Evolutionary conservation across 2,888 invertebrate genomes (phyloP).

Genomic region (Caradrina kadenii): DNA sequence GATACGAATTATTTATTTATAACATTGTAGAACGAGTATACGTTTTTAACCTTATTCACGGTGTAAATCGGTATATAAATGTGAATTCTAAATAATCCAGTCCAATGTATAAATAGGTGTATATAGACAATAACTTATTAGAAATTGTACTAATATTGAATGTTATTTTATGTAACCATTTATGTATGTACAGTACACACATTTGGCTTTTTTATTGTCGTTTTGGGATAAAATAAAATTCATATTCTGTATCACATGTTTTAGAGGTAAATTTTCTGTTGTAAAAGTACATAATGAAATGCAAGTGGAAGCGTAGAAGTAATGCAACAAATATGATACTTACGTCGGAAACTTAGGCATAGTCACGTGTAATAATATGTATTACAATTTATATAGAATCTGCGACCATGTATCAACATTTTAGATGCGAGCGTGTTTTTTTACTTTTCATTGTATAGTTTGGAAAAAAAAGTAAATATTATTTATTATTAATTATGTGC

Average conservation of each 20-base stretch:
- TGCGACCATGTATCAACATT: background rate
- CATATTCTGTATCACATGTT: conserved; percentile 26
- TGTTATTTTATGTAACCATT: conserved; percentile 61
- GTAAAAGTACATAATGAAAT: background rate
- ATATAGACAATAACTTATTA: conserved; percentile 85
- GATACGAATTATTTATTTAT: conserved; percentile 63
- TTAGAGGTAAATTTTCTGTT: conserved; percentile 4
- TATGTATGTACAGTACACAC: conserved; percentile 64
- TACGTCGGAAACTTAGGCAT: conserved; percentile 7
- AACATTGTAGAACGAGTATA: conserved; percentile 53
- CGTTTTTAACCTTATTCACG: conserved; percentile 48
- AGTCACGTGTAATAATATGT: conserved; percentile 12
- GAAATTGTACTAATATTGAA: conserved; percentile 60
- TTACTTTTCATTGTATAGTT: background rate
- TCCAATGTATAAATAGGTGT: conserved; percentile 79
- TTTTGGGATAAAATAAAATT: conserved; percentile 7
- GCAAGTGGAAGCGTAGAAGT: background rate
- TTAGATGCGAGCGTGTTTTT: background rate
- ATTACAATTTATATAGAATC: background rate
- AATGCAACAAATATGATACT: conserved; percentile 11
- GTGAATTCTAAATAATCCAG: conserved; percentile 68
- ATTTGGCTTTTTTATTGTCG: conserved; percentile 15
- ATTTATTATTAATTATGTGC: background rate
- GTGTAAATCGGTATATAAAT: conserved; percentile 58
- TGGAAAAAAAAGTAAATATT: background rate